These are phyloP conservation scores for Drosophila limbata DNA, from an alignment of 2,888 invertebrate species.

Conservation along the genomic window DNA sequence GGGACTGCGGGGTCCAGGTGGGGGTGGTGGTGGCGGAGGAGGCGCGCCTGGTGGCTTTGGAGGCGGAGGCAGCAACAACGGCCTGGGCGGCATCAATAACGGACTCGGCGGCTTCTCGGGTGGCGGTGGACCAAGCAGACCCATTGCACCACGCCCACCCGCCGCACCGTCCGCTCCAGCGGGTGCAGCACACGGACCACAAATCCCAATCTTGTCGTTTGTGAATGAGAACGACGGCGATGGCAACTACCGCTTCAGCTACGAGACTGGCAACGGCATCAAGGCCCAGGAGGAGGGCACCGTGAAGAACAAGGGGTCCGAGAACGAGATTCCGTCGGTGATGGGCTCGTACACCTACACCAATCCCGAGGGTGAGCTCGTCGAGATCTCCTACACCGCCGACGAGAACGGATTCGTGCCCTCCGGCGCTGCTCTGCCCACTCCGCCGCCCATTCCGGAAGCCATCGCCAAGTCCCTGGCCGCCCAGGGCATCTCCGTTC, in stretches of 20 bases:
- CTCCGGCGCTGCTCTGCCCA: constrained; percentile 87
- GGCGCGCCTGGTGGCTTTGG: constrained; percentile 58
- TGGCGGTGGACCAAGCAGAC: constrained; percentile 78
- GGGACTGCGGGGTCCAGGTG: constrained; percentile 80
- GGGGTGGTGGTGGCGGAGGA: constrained; percentile 72
- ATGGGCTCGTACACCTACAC: constrained; percentile 89
- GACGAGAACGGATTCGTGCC: constrained; percentile 90
- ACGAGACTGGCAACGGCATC: constrained; percentile 89
- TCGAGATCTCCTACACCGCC: constrained; percentile 88
- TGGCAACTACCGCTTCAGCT: constrained; percentile 88
- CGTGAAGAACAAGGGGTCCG: constrained; percentile 87
- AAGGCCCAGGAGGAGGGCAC: constrained; percentile 88
- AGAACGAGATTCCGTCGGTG: constrained; percentile 87
- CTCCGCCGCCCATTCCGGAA: constrained; percentile 89
- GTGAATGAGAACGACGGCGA: constrained; percentile 88
- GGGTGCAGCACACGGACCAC: constrained; percentile 82
- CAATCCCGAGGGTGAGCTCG: constrained; percentile 88
- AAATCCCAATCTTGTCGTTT: constrained; percentile 87
- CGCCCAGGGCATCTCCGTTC: constrained; percentile 84
- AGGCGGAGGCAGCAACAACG: constrained; percentile 75
- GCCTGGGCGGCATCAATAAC: constrained; percentile 84
- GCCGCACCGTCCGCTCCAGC: constrained; percentile 67
- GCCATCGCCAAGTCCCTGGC: constrained; percentile 88
- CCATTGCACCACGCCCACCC: constrained; percentile 82
- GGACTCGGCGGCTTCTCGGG: constrained; percentile 83